Evolutionary conservation across 2,797 vertebrate genomes (phyloP), one percentile per base, ranked within the genome.

Genomic region (Morus bassanus): DNA sequence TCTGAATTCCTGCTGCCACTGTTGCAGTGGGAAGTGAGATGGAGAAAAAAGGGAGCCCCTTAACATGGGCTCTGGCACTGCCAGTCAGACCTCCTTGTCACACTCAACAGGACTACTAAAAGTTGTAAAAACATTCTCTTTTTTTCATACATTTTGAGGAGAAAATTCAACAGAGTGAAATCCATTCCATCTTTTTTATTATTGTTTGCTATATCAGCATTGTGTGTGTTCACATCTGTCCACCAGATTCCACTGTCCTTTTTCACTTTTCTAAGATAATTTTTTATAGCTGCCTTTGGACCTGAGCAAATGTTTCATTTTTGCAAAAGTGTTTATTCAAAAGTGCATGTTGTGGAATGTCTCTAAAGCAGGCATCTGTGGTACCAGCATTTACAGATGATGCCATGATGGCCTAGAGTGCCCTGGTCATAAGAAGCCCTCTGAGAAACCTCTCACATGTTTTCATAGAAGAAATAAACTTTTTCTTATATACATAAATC

Each of bases 401-500:
- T 82, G 33, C 23, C 1, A 1, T 7, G 7, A n/a, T 90, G 54
- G 21, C 74, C 79, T 69, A 48, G 37, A 91, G 39, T 81, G 56
- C 19, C 35, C 56, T 28, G 21, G 63, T 86, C 72, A 35, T 51
- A 80, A 25, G 56, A 91, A 95, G 51, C 8, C 17, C 54, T 74
- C 74, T 70, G 67, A 92, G 70, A 82, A 92, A 78, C 3, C 9
- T 74, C 54, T 74, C 35, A n/a, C 3, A 0, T 74, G 14, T 54
- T 77, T 76, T 87, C 24, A 85, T 15, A 75, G 50, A 56, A 83
- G 60, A 94, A 94, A 82, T 70, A 80, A 92, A 74, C 64, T 22
- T 87, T 85, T 90, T 72, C 39, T 88, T 91, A 37, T 77, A 37
- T 68, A 68, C 21, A 41, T 80, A 94, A 92, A 95, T 87, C 64